Percentiles rank a stretch among this genome's conserved stretches.
Evolutionary conservation across 2,797 vertebrate species (phyloP).

Genomic region (Darevskia mixta): DNA sequence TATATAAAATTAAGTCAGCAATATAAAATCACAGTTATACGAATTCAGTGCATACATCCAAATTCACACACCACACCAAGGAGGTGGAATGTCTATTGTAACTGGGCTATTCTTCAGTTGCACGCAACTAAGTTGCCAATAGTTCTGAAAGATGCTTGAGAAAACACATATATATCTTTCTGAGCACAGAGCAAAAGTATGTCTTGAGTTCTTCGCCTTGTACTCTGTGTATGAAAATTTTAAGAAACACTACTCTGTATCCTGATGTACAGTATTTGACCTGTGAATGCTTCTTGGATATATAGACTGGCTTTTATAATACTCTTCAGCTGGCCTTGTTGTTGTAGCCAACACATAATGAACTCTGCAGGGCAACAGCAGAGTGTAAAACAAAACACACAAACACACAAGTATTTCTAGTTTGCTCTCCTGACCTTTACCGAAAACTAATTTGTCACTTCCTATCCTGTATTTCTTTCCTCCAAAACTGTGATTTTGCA

Average conservation of each 20-base stretch:
- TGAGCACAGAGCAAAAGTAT: not conserved
- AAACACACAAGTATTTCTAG: not conserved
- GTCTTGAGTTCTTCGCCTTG: too few species aligned
- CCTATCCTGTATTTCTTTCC: not conserved
- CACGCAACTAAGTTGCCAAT: not conserved
- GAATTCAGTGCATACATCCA: not conserved
- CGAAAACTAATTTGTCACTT: conserved; percentile 15
- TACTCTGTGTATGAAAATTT: not conserved
- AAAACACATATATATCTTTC: not conserved
- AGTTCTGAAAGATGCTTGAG: not conserved
- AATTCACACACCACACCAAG: not conserved
- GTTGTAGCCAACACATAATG: not conserved
- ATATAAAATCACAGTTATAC: not conserved
- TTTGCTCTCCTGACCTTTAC: conserved; percentile 3
- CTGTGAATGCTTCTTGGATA: not conserved
- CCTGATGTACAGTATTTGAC: not conserved
- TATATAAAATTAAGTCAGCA: too few species aligned
- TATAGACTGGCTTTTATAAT: not conserved
- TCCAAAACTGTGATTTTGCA: not conserved
- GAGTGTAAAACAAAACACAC: not conserved
- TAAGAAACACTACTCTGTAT: not conserved
- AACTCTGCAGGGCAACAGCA: not conserved
- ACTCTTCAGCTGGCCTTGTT: not conserved
- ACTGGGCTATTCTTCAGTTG: not conserved
- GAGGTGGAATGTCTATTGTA: not conserved